Evolutionary conservation across 2,113 vertebrate genomes (phyloP), one percentile per base, ranked within the genome.

Genomic region (Catharus minimus): DNA sequence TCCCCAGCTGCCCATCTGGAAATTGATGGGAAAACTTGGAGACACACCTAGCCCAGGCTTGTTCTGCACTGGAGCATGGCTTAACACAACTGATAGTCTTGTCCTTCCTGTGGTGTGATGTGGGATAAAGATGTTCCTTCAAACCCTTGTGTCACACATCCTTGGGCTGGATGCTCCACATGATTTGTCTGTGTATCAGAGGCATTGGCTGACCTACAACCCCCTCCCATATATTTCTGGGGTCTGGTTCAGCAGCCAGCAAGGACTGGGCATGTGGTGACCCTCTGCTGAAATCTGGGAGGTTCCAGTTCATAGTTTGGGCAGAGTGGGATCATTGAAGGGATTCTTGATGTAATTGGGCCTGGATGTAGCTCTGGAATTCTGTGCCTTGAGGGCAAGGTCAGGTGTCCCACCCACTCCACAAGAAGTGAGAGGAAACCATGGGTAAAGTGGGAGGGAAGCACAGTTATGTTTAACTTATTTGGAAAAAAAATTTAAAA

Each of bases 231-330:
- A 82, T 11, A 8, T 67, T 78, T 50, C 30, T 89, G 65, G 19
- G 33, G 33, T 26, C 24, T 75, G 32, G 9, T 41, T 66, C 2
- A 8, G 19, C 32, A 30, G 15, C 5, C 5, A 50, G 15, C 21
- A 89, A 74, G 10, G 28, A 4, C 3, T 43, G 19, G 19, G 5
- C 1, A 3, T 10, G 22, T 27, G 24, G 20, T n/a, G 11, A 22
- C 2, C 12, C 11, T 50, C 7, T 58, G 10, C 4, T 46, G 43
- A 72, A 72, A n/a, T 9, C 2, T 61, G 21, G 3, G 16, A 75
- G 15, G n/a, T 30, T 61, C 69, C 41, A 62, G 5, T 16, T 46
- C 0, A 0, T 18, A 3, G 19, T 36, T 11, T 11, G 7, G 27
- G 10, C 57, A 52, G 36, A 60, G 5, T 11, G 19, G 33, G 41